A percentile compares a stretch with the other conserved stretches of the same genome.
Evolutionary conservation across 2,797 vertebrate genomes (phyloP).

Genomic region (Margarornis squamiger): DNA sequence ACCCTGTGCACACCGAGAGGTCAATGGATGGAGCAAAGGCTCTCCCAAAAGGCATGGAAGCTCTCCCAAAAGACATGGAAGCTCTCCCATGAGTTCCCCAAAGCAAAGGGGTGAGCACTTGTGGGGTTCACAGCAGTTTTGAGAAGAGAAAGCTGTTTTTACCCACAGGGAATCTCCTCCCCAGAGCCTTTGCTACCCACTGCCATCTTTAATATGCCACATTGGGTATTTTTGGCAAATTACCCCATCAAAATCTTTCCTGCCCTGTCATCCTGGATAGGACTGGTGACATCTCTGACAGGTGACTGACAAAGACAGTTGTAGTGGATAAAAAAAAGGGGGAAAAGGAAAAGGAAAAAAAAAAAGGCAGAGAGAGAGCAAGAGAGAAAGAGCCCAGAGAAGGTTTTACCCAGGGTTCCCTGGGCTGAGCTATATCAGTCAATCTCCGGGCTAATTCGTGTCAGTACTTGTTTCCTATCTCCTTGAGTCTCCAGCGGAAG

Average conservation of each 20-base stretch:
- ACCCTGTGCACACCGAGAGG: rapidly evolving
- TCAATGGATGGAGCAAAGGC: rapidly evolving
- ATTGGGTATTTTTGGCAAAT: constrained; percentile 83
- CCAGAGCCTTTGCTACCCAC: not conserved
- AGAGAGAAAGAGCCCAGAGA: constrained; percentile 63
- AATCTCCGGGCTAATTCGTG: constrained; percentile 95
- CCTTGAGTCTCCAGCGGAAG: constrained; percentile 87
- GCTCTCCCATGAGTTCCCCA: rapidly evolving
- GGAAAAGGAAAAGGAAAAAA: not conserved
- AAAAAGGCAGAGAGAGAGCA: constrained; percentile 21
- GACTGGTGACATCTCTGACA: constrained; percentile 80
- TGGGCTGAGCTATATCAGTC: constrained; percentile 88
- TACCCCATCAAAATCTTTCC: constrained; percentile 83
- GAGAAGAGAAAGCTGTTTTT: not conserved
- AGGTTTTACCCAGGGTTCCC: constrained; percentile 82
- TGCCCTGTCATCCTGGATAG: constrained; percentile 76
- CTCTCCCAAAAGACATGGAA: not conserved
- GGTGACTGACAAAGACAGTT: constrained; percentile 82
- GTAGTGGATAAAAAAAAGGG: constrained; percentile 50
- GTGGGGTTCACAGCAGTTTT: not conserved
- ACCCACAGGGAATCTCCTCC: not conserved
- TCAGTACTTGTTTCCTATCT: constrained; percentile 95
- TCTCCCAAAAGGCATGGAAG: not conserved
- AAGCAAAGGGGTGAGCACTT: not conserved
- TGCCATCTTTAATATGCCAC: constrained; percentile 73